These are phyloP conservation scores for Ceyx melanurus DNA, from an alignment of 2,113 vertebrate species.

Conservation along the genomic window DNA sequence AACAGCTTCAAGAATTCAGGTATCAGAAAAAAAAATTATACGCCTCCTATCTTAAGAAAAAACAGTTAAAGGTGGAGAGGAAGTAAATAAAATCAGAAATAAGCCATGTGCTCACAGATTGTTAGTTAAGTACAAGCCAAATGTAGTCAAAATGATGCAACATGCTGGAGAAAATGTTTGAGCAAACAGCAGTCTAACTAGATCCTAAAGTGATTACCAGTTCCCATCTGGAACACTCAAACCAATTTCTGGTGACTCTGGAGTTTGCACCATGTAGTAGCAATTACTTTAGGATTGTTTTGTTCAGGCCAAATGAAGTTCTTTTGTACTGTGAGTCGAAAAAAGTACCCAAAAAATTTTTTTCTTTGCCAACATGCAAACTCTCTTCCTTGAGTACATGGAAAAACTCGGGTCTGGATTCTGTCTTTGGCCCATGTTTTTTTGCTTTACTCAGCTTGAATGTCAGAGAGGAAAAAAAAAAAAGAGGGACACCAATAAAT, in stretches of 20 bases:
- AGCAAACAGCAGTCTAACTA: neutral
- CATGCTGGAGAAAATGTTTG: neutral
- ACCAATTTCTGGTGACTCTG: neutral
- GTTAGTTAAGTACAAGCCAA: neutral
- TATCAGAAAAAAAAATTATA: neutral
- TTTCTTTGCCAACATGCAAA: neutral
- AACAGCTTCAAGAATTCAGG: neutral
- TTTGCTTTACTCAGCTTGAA: neutral
- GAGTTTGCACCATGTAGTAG: neutral
- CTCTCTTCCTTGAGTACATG: neutral
- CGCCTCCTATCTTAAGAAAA: neutral
- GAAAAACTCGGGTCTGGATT: neutral
- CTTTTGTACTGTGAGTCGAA: neutral
- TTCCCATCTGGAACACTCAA: neutral
- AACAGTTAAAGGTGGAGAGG: neutral
- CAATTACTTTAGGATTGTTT: neutral
- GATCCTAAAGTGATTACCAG: neutral
- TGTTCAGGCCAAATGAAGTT: neutral
- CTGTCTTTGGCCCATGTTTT: neutral
- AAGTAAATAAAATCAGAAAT: neutral
- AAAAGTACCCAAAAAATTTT: neutral
- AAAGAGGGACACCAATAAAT: neutral
- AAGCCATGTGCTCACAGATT: neutral
- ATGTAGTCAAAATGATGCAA: neutral
- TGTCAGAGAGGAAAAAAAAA: neutral